These are phyloP conservation scores for Rhinolophus sinicus DNA, from an alignment of 2,113 vertebrate species.

Conservation along the genomic window DNA sequence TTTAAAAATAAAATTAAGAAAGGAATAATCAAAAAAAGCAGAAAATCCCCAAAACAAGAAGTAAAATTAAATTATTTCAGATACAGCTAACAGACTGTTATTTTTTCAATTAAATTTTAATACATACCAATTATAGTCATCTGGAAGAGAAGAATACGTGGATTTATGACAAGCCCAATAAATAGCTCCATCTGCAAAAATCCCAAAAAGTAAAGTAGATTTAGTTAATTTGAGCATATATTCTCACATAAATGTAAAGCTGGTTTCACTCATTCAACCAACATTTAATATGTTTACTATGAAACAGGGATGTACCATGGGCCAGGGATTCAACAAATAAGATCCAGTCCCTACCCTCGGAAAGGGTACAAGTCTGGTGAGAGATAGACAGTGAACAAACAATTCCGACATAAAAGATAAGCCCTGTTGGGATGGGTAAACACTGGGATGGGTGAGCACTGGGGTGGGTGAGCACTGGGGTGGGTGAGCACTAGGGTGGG, in stretches of 20 bases:
- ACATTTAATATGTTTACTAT: neutral
- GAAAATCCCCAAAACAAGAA: slow-evolving; percentile 11
- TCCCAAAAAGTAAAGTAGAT: slow-evolving; percentile 26
- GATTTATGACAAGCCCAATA: slow-evolving; percentile 79
- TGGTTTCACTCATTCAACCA: neutral
- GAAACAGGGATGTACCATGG: neutral
- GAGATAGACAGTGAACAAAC: neutral
- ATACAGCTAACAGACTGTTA: neutral
- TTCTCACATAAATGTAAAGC: slow-evolving; percentile 27
- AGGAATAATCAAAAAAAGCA: slow-evolving; percentile 34
- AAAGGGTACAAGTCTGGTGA: neutral
- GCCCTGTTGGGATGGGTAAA: too few relatives aligned
- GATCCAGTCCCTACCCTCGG: neutral
- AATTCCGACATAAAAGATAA: neutral
- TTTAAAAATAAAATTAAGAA: slow-evolving; percentile 63
- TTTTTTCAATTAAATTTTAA: neutral
- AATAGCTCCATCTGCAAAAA: slow-evolving; percentile 79
- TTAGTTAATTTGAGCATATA: neutral
- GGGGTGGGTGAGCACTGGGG: too few relatives aligned
- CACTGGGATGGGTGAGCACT: too few relatives aligned
- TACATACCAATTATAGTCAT: slow-evolving; percentile 90
- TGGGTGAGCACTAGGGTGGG: too few relatives aligned
- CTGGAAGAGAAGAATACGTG: slow-evolving; percentile 86
- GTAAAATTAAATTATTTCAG: slow-evolving; percentile 59
- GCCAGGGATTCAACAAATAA: neutral